Evolutionary conservation across 1,140 invertebrate genomes (phyloP).

Genomic region (Drosophila serrata): DNA sequence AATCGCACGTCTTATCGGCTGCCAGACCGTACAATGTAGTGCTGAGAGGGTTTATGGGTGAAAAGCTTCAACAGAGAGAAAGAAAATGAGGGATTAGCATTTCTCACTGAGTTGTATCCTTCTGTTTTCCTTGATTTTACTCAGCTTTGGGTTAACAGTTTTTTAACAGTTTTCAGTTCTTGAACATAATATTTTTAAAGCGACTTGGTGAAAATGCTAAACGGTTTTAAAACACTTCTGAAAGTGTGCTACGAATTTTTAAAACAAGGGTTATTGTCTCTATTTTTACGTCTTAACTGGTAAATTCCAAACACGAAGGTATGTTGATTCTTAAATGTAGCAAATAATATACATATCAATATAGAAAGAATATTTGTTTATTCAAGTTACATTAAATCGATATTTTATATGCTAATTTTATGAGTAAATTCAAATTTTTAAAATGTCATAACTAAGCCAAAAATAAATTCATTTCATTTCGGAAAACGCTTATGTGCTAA

Average conservation of each 20-base stretch:
- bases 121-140: neutral
- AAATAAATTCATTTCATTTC: too few relatives aligned
- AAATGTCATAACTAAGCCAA: too few relatives aligned
- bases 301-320: neutral
- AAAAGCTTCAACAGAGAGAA: neutral
- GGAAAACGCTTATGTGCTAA: too few relatives aligned
- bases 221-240: too few relatives aligned
- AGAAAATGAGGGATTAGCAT: conserved; percentile 11
- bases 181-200: too few relatives aligned
- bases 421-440: too few relatives aligned
- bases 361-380: too few relatives aligned
- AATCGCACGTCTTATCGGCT: conserved; percentile 30
- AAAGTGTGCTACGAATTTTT: neutral
- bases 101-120: neutral
- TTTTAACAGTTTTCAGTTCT: neutral
- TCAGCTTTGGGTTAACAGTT: neutral
- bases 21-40: conserved; percentile 7
- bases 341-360: neutral
- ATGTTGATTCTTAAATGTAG: too few relatives aligned
- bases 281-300: neutral
- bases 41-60: neutral
- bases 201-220: too few relatives aligned
- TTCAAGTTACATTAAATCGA: too few relatives aligned
- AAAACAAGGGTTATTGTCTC: neutral
- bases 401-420: too few relatives aligned